Evolutionary conservation across 2,113 vertebrate species (phyloP).

Genomic region (Oryzias melastigma): DNA sequence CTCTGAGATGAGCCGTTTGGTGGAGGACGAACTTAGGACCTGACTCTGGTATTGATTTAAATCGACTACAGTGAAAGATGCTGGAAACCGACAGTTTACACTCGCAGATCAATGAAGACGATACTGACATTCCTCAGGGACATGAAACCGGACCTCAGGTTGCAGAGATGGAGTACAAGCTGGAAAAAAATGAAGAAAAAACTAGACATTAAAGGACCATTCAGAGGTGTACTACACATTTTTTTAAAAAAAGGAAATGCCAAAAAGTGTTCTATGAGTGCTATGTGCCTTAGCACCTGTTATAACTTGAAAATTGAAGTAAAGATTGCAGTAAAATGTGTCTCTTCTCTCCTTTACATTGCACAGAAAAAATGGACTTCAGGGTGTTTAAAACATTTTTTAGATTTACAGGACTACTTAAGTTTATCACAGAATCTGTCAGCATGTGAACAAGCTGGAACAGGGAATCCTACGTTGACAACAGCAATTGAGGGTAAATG

Average conservation of each 20-base stretch:
- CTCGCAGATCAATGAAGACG: no score
- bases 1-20: conserved; percentile 7
- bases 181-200: not conserved
- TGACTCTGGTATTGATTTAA: conserved; percentile 5
- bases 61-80: not conserved
- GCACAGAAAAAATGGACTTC: no score
- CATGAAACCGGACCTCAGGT: not conserved
- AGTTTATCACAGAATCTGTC: no score
- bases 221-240: conserved; percentile 14
- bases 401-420: no score
- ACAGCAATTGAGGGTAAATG: no score
- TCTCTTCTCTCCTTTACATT: no score
- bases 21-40: conserved; percentile 9
- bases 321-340: conserved; percentile 16
- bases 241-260: conserved; percentile 11
- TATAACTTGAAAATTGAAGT: conserved; percentile 35
- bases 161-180: not conserved
- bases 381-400: no score
- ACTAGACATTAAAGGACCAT: conserved; percentile 2
- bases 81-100: not conserved
- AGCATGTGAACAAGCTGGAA: no score
- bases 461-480: no score
- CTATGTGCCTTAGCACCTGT: not conserved
- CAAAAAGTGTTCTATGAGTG: not conserved
- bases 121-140: not conserved